Conservation (phyloP, 2,888 invertebrate genomes). For the Acheta domesticus region DNA sequence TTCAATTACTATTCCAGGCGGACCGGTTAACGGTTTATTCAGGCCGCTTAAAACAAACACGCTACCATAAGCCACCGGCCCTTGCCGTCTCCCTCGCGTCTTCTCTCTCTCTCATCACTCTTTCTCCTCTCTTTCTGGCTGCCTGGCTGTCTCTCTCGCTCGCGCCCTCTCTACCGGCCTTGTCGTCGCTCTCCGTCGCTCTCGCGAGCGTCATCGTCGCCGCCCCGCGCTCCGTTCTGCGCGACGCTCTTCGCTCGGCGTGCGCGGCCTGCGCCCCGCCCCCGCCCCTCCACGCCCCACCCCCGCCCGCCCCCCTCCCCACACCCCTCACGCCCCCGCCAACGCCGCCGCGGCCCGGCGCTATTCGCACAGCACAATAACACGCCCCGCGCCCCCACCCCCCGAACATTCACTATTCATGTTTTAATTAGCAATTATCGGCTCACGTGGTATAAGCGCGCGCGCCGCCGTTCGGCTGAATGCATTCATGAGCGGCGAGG, state of each 20-base stretch:
- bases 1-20: constrained; percentile 27
- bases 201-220: neutral
- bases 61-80: constrained; percentile 22
- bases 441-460: constrained; percentile 25
- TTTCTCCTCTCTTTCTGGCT: too few species aligned
- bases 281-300: too few species aligned
- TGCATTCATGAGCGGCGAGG: neutral
- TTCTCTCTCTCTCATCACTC: neutral
- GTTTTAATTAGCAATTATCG: constrained; percentile 38
- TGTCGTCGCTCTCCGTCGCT: too few species aligned
- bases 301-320: too few species aligned
- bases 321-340: too few species aligned
- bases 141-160: too few species aligned
- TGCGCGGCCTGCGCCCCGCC: too few species aligned
- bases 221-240: constrained; percentile 28
- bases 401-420: constrained; percentile 35
- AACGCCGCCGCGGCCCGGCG: neutral
- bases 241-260: too few species aligned
- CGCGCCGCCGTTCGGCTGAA: neutral
- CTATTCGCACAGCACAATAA: constrained; percentile 18
- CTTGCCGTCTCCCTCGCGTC: constrained; percentile 12
- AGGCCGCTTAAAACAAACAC: constrained; percentile 32
- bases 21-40: constrained; percentile 21
- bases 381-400: constrained; percentile 22
- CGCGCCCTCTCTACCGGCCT: too few species aligned